A percentile compares a stretch with the other conserved stretches of the same genome.
These are phyloP conservation scores for Sphenodon punctatus DNA, from an alignment of 2,797 vertebrate genomes.

Conservation along the genomic window DNA sequence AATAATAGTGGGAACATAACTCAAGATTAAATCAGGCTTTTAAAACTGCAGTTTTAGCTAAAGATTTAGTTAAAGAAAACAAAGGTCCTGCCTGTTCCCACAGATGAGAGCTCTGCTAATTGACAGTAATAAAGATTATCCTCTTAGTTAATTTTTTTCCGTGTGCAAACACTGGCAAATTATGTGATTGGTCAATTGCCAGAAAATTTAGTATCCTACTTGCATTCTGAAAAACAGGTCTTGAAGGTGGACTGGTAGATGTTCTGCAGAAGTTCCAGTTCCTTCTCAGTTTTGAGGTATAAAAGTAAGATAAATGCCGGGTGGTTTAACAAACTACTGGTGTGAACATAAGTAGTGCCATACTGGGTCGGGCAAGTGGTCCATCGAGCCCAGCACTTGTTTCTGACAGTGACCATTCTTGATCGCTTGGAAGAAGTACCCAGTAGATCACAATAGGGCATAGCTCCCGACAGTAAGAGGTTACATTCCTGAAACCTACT, in stretches of 20 bases:
- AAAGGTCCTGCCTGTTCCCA: background rate
- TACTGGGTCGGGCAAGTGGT: too few species aligned
- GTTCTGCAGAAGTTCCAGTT: background rate
- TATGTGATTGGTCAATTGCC: rapidly evolving
- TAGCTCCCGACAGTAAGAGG: too few species aligned
- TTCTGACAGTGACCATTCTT: too few species aligned
- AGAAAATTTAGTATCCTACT: rapidly evolving
- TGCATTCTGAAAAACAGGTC: background rate
- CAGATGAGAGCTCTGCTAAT: background rate
- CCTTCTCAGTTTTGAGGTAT: background rate
- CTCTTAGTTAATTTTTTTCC: rapidly evolving
- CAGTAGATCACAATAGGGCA: too few species aligned
- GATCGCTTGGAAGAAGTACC: too few species aligned
- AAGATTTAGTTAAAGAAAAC: background rate
- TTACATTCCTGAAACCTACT: too few species aligned
- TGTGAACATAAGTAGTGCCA: too few species aligned
- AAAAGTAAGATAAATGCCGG: background rate
- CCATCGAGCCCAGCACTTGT: too few species aligned
- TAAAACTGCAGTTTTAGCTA: too few species aligned
- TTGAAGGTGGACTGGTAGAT: background rate
- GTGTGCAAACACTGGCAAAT: rapidly evolving
- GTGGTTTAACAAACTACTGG: background rate
- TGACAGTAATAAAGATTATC: background rate
- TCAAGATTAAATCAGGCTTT: background rate
- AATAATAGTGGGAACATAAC: background rate